A percentile compares a stretch with the other conserved stretches of the same genome.
Evolutionary conservation across 2,113 vertebrate species (phyloP).

Genomic region (Xenus cinereus): DNA sequence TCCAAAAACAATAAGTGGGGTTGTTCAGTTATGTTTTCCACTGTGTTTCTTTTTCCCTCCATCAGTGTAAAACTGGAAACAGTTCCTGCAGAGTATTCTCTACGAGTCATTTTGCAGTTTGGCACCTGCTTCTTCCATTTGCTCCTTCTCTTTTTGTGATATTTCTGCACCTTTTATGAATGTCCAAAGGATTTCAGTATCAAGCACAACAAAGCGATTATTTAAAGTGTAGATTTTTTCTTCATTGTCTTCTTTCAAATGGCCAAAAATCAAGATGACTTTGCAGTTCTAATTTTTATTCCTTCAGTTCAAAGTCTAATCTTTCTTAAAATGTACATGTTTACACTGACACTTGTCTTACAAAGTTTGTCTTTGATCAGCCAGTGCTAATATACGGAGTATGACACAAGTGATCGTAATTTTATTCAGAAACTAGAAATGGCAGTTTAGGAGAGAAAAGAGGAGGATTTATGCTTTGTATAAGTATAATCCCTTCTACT

Average conservation of each 20-base stretch:
- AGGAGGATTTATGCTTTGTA: not conserved
- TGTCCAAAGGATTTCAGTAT: not conserved
- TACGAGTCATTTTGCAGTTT: not conserved
- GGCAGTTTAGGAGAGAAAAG: not conserved
- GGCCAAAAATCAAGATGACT: not conserved
- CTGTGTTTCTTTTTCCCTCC: not conserved
- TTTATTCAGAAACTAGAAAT: constrained; percentile 1
- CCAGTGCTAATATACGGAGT: not conserved
- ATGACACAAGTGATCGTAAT: not conserved
- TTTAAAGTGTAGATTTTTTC: not conserved
- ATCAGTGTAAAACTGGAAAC: not conserved
- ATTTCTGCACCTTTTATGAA: not conserved
- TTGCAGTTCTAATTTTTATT: not conserved
- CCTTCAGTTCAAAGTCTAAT: constrained; percentile 12
- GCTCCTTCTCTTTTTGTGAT: not conserved
- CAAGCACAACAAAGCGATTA: not conserved
- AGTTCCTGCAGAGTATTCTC: not conserved
- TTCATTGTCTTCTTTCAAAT: not conserved
- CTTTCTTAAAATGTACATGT: not conserved
- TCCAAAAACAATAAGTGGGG: not conserved
- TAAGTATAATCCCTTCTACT: not conserved
- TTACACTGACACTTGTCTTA: constrained; percentile 20
- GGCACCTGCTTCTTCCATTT: not conserved
- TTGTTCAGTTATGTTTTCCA: not conserved
- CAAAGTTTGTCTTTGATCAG: constrained; percentile 40